These are phyloP conservation scores for Caenorhabditis sp. DNA, from an alignment of 2,888 invertebrate species.

Conservation along the genomic window DNA sequence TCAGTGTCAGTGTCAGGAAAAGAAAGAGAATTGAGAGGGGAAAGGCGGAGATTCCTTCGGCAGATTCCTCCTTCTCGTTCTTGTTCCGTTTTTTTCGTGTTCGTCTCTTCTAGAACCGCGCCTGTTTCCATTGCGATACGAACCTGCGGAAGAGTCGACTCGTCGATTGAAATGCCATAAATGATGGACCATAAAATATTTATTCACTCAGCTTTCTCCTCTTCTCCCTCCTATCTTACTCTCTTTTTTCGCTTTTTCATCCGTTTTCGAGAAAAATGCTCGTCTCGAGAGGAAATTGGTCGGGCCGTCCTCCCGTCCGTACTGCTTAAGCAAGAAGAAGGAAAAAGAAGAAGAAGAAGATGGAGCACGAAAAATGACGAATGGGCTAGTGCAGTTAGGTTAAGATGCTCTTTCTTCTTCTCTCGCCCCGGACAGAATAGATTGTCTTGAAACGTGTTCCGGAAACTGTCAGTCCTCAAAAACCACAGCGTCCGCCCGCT, in stretches of 20 bases:
- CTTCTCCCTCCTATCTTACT: background rate
- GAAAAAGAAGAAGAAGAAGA: background rate
- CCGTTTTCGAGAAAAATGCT: slow-evolving; percentile 31
- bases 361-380: slow-evolving; percentile 28
- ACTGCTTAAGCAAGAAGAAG: slow-evolving; percentile 5
- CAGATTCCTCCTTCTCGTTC: background rate
- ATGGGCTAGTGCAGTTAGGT: slow-evolving; percentile 19
- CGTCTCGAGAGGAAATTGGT: slow-evolving; percentile 15
- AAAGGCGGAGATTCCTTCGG: slow-evolving; percentile 14
- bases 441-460: slow-evolving; percentile 2
- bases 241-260: slow-evolving; percentile 11
- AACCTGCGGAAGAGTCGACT: slow-evolving; percentile 3
- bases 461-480: slow-evolving; percentile 19
- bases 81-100: background rate
- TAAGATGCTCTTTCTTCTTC: background rate
- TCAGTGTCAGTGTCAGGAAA: slow-evolving; percentile 6
- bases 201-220: slow-evolving; percentile 31
- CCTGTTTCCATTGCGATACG: background rate
- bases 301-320: background rate
- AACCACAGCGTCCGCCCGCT: background rate
- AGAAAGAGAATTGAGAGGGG: too few species aligned
- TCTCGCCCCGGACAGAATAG: too few species aligned
- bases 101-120: background rate
- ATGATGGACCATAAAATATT: slow-evolving; percentile 51
- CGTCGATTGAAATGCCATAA: slow-evolving; percentile 39